Percentiles rank a stretch among this genome's conserved stretches.
These are phyloP conservation scores for human DNA, from an alignment of 2,113 vertebrate species.

Conservation along the genomic window DNA sequence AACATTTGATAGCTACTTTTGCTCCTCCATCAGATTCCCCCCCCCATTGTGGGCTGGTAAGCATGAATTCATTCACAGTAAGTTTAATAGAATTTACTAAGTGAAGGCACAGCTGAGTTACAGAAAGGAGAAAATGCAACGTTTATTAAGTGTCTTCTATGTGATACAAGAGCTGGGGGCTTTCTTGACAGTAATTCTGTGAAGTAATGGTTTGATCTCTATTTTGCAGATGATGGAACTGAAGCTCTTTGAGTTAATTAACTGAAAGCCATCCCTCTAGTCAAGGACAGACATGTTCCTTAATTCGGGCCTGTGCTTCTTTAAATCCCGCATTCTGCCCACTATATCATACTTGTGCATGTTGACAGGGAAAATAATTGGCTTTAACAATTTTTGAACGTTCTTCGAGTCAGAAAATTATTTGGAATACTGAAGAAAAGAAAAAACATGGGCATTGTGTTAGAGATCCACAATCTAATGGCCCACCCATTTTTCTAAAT, in stretches of 20 bases:
- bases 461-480: background rate
- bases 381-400: background rate
- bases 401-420: background rate
- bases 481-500: background rate
- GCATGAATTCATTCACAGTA: background rate
- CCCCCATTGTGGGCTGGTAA: background rate
- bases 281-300: background rate
- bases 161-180: background rate
- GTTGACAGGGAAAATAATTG: background rate
- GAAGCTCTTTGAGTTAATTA: background rate
- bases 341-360: background rate
- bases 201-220: background rate
- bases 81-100: background rate
- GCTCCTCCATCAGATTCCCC: background rate
- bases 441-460: background rate
- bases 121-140: background rate
- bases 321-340: background rate
- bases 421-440: background rate
- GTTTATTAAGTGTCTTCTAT: background rate
- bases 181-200: background rate
- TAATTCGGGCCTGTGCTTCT: background rate
- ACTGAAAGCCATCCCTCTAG: background rate
- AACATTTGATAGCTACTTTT: background rate
- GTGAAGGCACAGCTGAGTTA: background rate
- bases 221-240: background rate